These are phyloP conservation scores for Haliclystus octoradiatus DNA, from an alignment of 30 jellyfish, hydroid and myxozoan species.

Conservation along the genomic window DNA sequence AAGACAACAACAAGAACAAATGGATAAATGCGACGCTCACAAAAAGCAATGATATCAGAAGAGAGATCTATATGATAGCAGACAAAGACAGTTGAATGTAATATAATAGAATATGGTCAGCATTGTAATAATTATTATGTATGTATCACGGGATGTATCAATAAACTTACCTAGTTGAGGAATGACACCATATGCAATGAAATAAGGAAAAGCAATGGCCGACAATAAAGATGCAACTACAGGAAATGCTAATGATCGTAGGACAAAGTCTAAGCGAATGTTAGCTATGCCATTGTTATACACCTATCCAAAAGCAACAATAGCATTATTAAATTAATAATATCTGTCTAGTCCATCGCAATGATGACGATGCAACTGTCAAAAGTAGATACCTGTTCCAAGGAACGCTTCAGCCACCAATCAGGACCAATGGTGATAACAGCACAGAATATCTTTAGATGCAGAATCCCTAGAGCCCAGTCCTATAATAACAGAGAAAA, in stretches of 20 bases:
- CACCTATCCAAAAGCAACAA: conserved; percentile 26
- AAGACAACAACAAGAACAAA: conserved; percentile 31
- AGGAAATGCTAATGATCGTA: conserved; percentile 49
- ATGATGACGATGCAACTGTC: too few species aligned
- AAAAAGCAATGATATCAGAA: too few species aligned
- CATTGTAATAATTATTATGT: neutral
- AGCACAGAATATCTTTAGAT: conserved; percentile 81
- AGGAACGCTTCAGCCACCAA: conserved; percentile 83
- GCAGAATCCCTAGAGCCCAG: conserved; percentile 96
- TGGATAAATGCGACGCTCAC: conserved; percentile 78
- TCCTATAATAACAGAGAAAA: conserved; percentile 46
- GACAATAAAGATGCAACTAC: conserved; percentile 42
- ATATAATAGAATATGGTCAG: too few species aligned
- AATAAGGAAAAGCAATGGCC: conserved; percentile 60
- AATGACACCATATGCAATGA: conserved; percentile 49
- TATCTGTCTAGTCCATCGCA: too few species aligned
- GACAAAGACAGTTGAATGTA: too few species aligned
- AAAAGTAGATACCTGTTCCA: conserved; percentile 93
- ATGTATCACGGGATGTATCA: neutral
- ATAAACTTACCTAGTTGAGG: conserved; percentile 43
- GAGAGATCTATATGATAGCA: too few species aligned
- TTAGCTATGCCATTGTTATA: conserved; percentile 80
- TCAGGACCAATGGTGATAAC: conserved; percentile 83
- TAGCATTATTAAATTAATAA: too few species aligned
- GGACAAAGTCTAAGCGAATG: conserved; percentile 41